These are phyloP conservation scores for Pundamilia nyererei DNA, from an alignment of 2,113 vertebrate genomes.

Conservation along the genomic window DNA sequence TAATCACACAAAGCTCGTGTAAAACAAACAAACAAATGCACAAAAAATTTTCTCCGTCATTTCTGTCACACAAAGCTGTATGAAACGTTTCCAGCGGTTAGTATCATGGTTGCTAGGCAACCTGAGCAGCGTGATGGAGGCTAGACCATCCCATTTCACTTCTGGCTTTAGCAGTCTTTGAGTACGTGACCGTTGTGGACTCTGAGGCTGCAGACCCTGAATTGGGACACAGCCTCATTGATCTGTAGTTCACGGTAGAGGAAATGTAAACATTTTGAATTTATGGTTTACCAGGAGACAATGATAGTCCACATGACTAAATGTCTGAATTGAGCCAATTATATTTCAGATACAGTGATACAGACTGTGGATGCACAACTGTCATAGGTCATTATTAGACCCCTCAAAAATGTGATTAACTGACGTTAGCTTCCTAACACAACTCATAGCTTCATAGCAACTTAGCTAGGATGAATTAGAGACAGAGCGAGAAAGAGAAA, in stretches of 20 bases:
- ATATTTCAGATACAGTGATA: background rate
- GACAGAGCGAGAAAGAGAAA: background rate
- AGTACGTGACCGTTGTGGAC: background rate
- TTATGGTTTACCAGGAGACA: background rate
- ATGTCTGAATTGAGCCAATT: background rate
- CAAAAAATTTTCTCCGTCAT: no score
- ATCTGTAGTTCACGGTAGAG: background rate
- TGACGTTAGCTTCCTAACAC: background rate
- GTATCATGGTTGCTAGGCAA: no score
- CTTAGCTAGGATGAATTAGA: background rate
- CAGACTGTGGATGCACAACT: background rate
- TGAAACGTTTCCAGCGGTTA: no score
- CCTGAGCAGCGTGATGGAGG: background rate
- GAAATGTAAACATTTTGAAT: background rate
- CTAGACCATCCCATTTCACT: background rate
- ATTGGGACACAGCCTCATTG: background rate
- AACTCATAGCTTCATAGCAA: background rate
- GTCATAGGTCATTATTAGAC: background rate
- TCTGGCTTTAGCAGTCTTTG: background rate
- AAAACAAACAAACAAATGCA: no score
- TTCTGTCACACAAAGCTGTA: no score
- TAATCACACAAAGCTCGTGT: accelerated
- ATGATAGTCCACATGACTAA: background rate
- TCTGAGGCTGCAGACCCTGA: background rate
- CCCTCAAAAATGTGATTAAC: background rate